Conservation (phyloP, 2,113 vertebrate genomes). For the Cochlearius cochlearius region DNA sequence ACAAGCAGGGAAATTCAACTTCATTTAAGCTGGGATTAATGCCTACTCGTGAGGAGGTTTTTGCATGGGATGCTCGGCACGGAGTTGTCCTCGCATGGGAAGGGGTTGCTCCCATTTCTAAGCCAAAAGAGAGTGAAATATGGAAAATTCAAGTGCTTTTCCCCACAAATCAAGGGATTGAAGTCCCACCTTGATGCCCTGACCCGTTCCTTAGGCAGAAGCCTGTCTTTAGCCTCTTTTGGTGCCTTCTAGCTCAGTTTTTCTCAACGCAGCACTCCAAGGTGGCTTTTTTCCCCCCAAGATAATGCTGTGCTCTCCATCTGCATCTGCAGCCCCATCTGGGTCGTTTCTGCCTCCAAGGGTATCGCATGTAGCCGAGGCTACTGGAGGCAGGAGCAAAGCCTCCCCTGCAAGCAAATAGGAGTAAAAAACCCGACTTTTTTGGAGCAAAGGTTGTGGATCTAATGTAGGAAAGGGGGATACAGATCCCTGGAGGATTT, state of each 20-base stretch:
- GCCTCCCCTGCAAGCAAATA: fast-evolving
- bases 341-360: neutral
- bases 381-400: neutral
- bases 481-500: neutral
- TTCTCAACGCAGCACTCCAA: neutral
- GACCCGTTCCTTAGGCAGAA: neutral
- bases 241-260: neutral
- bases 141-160: neutral
- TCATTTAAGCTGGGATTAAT: neutral
- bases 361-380: fast-evolving
- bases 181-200: neutral
- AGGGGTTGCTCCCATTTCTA: neutral
- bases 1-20: slow-evolving; percentile 10
- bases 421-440: fast-evolving
- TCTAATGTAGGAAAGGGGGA: neutral
- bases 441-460: neutral
- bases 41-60: neutral
- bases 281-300: neutral
- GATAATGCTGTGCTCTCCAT: fast-evolving
- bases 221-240: neutral
- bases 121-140: neutral
- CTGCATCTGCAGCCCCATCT: neutral
- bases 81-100: neutral
- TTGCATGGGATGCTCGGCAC: neutral
- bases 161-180: neutral